These are phyloP conservation scores for Rhinichthys klamathensis DNA, from an alignment of 2,113 vertebrate genomes.

Conservation along the genomic window DNA sequence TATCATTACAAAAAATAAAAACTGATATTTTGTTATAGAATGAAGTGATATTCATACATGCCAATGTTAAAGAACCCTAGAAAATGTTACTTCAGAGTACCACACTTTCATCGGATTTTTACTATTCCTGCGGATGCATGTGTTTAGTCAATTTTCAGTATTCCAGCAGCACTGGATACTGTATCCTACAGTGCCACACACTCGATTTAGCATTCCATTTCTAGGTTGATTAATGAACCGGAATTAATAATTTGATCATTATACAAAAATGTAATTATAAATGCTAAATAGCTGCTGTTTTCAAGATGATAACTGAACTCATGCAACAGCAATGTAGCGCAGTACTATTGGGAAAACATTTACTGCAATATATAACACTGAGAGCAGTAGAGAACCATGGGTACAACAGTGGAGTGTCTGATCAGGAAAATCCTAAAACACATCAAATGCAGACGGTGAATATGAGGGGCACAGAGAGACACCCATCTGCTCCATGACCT, in stretches of 20 bases:
- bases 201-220: neutral
- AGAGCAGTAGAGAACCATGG: neutral
- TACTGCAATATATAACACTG: neutral
- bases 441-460: neutral
- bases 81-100: neutral
- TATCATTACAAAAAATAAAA: neutral
- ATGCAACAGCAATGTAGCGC: too few relatives aligned
- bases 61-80: neutral
- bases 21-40: too few relatives aligned
- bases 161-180: neutral
- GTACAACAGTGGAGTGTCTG: neutral
- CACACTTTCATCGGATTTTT: neutral
- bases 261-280: neutral
- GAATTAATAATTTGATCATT: neutral
- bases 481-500: constrained; percentile 77
- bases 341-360: neutral
- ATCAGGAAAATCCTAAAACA: neutral
- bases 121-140: neutral
- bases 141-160: neutral
- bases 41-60: neutral
- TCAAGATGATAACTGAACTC: neutral
- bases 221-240: neutral
- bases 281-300: neutral
- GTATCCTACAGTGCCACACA: neutral
- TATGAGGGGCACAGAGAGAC: constrained; percentile 19